Conservation (phyloP, 2,797 vertebrate genomes). For the Acanthis flammea region DNA sequence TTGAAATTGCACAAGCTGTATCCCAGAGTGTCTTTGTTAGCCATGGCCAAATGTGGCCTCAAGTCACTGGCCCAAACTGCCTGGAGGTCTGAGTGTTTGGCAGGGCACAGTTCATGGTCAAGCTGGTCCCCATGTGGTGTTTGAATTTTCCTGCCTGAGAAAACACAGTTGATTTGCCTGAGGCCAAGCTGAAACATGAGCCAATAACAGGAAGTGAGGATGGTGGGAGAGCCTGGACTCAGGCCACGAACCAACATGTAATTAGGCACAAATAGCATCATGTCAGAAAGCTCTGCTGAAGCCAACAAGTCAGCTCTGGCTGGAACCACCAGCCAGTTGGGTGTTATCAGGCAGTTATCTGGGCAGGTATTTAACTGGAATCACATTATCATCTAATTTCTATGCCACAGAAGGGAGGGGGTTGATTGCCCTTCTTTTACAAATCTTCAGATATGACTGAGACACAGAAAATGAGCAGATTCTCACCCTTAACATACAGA, state of each 20-base stretch:
- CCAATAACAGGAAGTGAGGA: constrained; percentile 33
- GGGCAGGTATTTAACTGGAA: constrained; percentile 45
- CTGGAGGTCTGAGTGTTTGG: neutral
- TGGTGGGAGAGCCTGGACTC: constrained; percentile 37
- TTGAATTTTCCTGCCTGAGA: constrained; percentile 22
- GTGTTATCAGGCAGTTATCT: constrained; percentile 53
- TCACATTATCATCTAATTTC: neutral
- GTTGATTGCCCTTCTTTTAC: neutral
- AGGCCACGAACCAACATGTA: neutral
- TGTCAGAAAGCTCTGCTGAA: neutral
- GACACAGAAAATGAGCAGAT: neutral
- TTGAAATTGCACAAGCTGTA: neutral
- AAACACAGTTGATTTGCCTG: constrained; percentile 22
- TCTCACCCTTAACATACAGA: neutral
- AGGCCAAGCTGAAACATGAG: neutral
- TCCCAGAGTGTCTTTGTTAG: neutral
- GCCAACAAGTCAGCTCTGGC: constrained; percentile 57
- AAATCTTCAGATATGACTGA: neutral
- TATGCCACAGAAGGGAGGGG: neutral
- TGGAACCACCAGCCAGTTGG: neutral
- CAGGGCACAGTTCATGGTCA: neutral
- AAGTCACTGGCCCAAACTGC: neutral
- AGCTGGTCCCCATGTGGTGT: neutral
- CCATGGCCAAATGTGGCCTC: neutral
- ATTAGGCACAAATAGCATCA: neutral